Evolutionary conservation across 1,140 invertebrate genomes (phyloP).

Genomic region (Drosophila auraria): DNA sequence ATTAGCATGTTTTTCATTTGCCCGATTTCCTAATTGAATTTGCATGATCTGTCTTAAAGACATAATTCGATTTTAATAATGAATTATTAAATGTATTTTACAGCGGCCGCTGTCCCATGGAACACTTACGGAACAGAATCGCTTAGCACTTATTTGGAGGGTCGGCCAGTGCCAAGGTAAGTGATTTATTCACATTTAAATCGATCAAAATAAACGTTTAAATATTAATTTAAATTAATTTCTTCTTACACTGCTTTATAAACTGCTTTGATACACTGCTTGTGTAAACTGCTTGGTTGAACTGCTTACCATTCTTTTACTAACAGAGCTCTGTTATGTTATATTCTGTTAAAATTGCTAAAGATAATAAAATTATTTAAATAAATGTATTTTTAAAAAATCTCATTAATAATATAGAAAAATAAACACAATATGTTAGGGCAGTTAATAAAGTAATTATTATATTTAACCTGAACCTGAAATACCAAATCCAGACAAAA

Average conservation of each 20-base stretch:
- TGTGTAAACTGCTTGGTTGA: neutral
- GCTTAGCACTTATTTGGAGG: slow-evolving; percentile 76
- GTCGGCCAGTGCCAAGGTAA: slow-evolving; percentile 74
- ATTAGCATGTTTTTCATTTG: slow-evolving; percentile 34
- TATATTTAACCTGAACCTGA: neutral
- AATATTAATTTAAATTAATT: neutral
- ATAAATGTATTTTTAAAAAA: neutral
- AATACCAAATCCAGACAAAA: no score
- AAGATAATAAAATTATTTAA: neutral
- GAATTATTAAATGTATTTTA: slow-evolving; percentile 35
- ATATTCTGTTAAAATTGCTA: neutral
- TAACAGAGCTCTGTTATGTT: neutral
- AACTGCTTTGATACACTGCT: neutral
- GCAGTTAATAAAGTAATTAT: neutral
- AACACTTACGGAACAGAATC: slow-evolving; percentile 74
- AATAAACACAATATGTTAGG: no score
- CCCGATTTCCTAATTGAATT: slow-evolving; percentile 28
- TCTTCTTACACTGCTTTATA: neutral
- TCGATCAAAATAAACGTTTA: neutral
- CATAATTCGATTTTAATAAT: slow-evolving; percentile 17
- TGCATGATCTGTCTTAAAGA: slow-evolving; percentile 35
- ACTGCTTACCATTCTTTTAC: neutral
- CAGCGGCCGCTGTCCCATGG: slow-evolving; percentile 83
- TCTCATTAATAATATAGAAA: no score
- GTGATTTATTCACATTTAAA: neutral